phyloP scores from a whole-genome alignment of 2,888 invertebrate genomes.

The Toxonevra muliebris region DNA sequence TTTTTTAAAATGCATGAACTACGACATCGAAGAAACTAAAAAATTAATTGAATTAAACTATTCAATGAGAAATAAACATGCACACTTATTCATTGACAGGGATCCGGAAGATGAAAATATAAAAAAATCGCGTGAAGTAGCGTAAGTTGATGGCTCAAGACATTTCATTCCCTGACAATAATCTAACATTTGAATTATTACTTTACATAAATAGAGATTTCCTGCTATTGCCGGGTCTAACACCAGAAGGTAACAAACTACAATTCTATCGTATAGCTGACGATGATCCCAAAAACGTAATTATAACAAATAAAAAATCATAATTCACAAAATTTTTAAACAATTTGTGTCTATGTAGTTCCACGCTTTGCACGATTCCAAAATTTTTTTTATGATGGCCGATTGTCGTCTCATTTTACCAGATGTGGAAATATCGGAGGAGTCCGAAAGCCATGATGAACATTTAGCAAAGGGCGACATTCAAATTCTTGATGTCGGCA shows the following conservation, averaged over 20 bases:
- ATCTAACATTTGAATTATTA: neutral
- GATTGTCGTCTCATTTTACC: slow-evolving; percentile 49
- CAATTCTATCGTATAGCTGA: slow-evolving; percentile 50
- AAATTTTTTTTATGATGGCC: slow-evolving; percentile 53
- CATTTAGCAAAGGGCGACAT: slow-evolving; percentile 71
- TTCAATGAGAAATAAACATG: slow-evolving; percentile 66
- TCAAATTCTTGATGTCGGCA: slow-evolving; percentile 75
- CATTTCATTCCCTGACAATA: neutral
- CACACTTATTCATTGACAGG: slow-evolving; percentile 67
- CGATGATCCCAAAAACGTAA: slow-evolving; percentile 53
- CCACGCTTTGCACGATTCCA: slow-evolving; percentile 51
- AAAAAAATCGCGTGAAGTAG: slow-evolving; percentile 38
- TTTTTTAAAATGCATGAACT: slow-evolving; percentile 53
- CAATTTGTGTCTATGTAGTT: slow-evolving; percentile 38
- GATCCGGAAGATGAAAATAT: slow-evolving; percentile 61
- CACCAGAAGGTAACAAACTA: slow-evolving; percentile 53
- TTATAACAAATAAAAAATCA: slow-evolving; percentile 1
- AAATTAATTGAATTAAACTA: slow-evolving; percentile 61
- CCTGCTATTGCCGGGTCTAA: slow-evolving; percentile 53
- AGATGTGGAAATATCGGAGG: slow-evolving; percentile 31
- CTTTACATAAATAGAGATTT: slow-evolving; percentile 47
- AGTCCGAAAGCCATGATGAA: slow-evolving; percentile 12
- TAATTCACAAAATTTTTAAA: neutral
- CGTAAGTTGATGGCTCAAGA: slow-evolving; percentile 42
- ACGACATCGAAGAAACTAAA: slow-evolving; percentile 53